Evolutionary conservation across 2,888 invertebrate species (phyloP), one percentile per base, ranked within the genome.

Genomic region (Creontiades dilutus): DNA sequence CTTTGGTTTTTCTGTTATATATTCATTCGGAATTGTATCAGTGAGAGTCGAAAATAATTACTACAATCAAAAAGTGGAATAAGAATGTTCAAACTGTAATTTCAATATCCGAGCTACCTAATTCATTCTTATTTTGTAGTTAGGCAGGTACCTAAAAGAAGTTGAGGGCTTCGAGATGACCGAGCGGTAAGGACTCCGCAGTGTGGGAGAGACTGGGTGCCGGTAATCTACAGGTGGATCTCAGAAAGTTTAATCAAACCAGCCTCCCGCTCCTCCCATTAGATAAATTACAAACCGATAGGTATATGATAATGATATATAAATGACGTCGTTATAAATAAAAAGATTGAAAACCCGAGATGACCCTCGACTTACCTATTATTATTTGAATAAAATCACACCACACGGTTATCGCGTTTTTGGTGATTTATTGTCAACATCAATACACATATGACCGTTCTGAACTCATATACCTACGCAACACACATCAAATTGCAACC

Each of bases 231-330:
- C 55, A 76, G 88, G 88, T 88, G 76, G 88, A 78, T 55, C 88
- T 88, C 57, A n/a, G n/a, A 88, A 78, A 46, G 27, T 55, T 37
- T 88, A 78, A 88, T 52, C 52, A 52, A 80, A 85, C 76, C 88
- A 48, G 88, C 88, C 88, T 88, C 52, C 28, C 14, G 78, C 88
- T 78, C 88, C 88, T 78, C 88, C 88, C 88, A 78, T 78, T 19
- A 47, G 88, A 88, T 78, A 80, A 88, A 88, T 86, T 86, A 86
- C 61, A 19, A 82, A 52, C 47, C 82, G 82, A 82, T 48, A 82
- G 82, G 27, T 82, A 48, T 48, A 82, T 82, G 82, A 82, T 82
- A 82, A 82, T 68, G 68, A 68, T 68, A 68, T 68, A 68, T 68
- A 68, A 68, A 68, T 68, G 68, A 68, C 68, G 68, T 68, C 13